phyloP scores from a whole-genome alignment of 2,888 invertebrate species.

The Phaedon cochleariae region DNA sequence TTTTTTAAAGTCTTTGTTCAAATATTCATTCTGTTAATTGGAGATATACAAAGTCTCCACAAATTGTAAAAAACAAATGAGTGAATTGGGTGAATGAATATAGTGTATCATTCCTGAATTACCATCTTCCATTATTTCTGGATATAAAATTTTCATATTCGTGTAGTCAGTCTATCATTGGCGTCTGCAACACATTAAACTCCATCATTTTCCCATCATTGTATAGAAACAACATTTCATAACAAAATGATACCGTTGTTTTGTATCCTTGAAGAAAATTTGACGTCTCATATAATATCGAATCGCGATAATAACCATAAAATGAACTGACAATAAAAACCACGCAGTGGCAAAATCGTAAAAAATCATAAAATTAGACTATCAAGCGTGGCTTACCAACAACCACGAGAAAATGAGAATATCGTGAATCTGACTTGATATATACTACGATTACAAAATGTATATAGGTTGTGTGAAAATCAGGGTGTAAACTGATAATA shows the following conservation, averaged over 20 bases:
- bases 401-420: not conserved
- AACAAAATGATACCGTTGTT: slow-evolving; percentile 26
- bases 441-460: too few relatives aligned
- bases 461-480: too few relatives aligned
- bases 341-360: slow-evolving; percentile 35
- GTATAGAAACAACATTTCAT: slow-evolving; percentile 31
- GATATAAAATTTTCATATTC: too few relatives aligned
- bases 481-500: too few relatives aligned
- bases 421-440: slow-evolving; percentile 14
- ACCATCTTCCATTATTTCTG: too few relatives aligned
- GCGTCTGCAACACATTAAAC: not conserved
- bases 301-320: slow-evolving; percentile 38
- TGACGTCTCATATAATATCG: slow-evolving; percentile 32
- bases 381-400: slow-evolving; percentile 7
- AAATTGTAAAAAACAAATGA: too few relatives aligned
- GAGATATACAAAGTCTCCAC: too few relatives aligned
- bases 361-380: slow-evolving; percentile 29
- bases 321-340: slow-evolving; percentile 40
- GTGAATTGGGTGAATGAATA: too few relatives aligned
- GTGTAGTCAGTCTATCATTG: too few relatives aligned
- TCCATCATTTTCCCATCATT: slow-evolving; percentile 31
- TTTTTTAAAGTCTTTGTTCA: too few relatives aligned
- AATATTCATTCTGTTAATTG: too few relatives aligned
- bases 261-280: slow-evolving; percentile 30
- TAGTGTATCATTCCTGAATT: too few relatives aligned